A percentile compares a stretch with the other conserved stretches of the same genome.
Evolutionary conservation across 2,888 invertebrate species (phyloP).

Genomic region (Oithona nana): DNA sequence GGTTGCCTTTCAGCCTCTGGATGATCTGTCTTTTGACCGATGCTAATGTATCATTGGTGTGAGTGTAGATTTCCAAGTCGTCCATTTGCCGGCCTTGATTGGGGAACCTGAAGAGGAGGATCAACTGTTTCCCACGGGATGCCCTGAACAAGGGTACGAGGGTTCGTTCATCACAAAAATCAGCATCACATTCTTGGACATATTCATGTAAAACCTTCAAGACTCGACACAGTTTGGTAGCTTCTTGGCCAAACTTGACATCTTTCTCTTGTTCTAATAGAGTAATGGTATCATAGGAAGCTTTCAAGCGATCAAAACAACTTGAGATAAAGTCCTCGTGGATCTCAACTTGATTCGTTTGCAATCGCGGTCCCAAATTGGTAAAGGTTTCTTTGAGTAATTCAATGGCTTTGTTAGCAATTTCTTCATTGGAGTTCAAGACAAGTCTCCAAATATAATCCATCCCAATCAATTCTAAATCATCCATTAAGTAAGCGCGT

Average conservation of each 20-base stretch:
- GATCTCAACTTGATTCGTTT: constrained; percentile 41
- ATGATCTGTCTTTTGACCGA: constrained; percentile 46
- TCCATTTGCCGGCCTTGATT: constrained; percentile 62
- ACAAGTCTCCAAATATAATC: constrained; percentile 91
- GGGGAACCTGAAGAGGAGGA: constrained; percentile 66
- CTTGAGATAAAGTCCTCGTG: constrained; percentile 80
- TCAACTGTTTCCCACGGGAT: constrained; percentile 70
- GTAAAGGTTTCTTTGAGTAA: constrained; percentile 80
- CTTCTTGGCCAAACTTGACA: constrained; percentile 40
- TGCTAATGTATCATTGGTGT: constrained; percentile 80
- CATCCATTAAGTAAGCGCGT: constrained; percentile 68
- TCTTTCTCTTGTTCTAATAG: constrained; percentile 36
- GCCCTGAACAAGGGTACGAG: constrained; percentile 43
- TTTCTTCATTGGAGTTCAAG: constrained; percentile 73
- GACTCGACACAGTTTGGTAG: constrained; percentile 73
- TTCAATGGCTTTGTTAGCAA: constrained; percentile 76
- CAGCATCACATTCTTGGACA: constrained; percentile 35
- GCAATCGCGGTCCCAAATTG: constrained; percentile 64
- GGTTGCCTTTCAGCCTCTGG: constrained; percentile 19
- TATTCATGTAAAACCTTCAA: constrained; percentile 87
- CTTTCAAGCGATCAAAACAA: constrained; percentile 70
- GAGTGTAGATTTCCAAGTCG: constrained; percentile 76
- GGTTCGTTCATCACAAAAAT: constrained; percentile 55
- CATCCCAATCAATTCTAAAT: constrained; percentile 81
- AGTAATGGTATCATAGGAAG: constrained; percentile 63